Percentiles rank a stretch among this genome's conserved stretches.
Evolutionary conservation across 1,140 invertebrate species (phyloP).

Genomic region (Brachionus calyciflorus): DNA sequence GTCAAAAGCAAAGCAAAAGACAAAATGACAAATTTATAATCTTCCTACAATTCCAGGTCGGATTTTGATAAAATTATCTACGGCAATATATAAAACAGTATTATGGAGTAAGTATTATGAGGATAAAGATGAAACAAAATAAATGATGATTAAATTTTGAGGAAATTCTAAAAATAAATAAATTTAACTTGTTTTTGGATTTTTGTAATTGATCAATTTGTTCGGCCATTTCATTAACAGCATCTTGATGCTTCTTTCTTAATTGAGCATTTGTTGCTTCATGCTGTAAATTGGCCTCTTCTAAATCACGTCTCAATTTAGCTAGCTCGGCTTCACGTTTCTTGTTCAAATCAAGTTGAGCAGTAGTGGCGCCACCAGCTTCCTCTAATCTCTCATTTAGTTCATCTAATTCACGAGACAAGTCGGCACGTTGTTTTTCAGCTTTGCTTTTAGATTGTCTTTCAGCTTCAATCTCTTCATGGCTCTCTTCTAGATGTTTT

Average conservation of each 20-base stretch:
- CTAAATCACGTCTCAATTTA: constrained; percentile 94
- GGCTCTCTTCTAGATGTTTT: constrained; percentile 83
- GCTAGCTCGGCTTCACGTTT: constrained; percentile 96
- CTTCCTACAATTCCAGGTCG: too few species aligned
- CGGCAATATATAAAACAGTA: too few species aligned
- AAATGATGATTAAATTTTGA: too few species aligned
- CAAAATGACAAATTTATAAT: too few species aligned
- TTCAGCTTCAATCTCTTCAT: constrained; percentile 95
- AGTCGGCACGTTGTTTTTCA: constrained; percentile 93
- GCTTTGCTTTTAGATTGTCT: constrained; percentile 78
- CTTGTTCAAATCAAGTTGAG: constrained; percentile 98
- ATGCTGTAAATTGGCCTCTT: constrained; percentile 96
- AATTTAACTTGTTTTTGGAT: constrained; percentile 96
- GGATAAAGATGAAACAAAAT: too few species aligned
- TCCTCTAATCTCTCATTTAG: constrained; percentile 93
- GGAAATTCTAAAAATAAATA: too few species aligned
- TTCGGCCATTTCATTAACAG: constrained; percentile 91
- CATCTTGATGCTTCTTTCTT: constrained; percentile 99
- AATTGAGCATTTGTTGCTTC: constrained; percentile 88
- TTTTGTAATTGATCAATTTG: constrained; percentile 99
- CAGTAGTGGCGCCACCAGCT: constrained; percentile 95
- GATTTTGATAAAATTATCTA: too few species aligned
- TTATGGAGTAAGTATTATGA: too few species aligned
- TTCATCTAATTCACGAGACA: constrained; percentile 93
- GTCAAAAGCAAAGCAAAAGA: too few species aligned